phyloP scores from a whole-genome alignment of 1,140 invertebrate species.

The Oedothorax gibbosus region DNA sequence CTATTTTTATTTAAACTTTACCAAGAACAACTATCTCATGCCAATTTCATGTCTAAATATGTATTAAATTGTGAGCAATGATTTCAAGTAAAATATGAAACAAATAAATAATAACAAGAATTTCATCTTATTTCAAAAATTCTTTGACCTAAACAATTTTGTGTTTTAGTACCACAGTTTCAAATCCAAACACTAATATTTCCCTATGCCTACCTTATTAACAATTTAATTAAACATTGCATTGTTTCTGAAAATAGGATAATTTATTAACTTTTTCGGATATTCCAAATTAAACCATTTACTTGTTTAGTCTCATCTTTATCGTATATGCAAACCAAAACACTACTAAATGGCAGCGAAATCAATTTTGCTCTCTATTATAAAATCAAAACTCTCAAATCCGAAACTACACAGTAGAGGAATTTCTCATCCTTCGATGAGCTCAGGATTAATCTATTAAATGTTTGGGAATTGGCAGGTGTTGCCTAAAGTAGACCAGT shows the following conservation, averaged over 20 bases:
- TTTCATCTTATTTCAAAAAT: too few species aligned
- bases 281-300: conserved; percentile 19
- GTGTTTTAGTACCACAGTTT: too few species aligned
- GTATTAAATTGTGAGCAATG: too few species aligned
- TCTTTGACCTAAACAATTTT: too few species aligned
- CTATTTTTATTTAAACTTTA: too few species aligned
- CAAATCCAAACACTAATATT: too few species aligned
- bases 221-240: too few species aligned
- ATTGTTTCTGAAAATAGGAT: background rate
- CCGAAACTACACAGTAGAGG: conserved; percentile 10
- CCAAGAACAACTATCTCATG: too few species aligned
- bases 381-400: conserved; percentile 47
- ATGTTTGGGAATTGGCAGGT: conserved; percentile 40
- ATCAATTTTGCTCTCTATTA: conserved; percentile 42
- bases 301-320: conserved; percentile 10
- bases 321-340: background rate
- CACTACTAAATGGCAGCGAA: conserved; percentile 20
- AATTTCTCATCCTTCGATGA: conserved; percentile 47
- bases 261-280: conserved; percentile 5
- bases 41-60: too few species aligned
- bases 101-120: too few species aligned
- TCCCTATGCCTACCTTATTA: too few species aligned
- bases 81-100: too few species aligned
- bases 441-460: conserved; percentile 47
- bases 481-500: conserved; percentile 33